These are phyloP conservation scores for Taphrorychus bicolor DNA, from an alignment of 2,888 invertebrate genomes.

Conservation along the genomic window DNA sequence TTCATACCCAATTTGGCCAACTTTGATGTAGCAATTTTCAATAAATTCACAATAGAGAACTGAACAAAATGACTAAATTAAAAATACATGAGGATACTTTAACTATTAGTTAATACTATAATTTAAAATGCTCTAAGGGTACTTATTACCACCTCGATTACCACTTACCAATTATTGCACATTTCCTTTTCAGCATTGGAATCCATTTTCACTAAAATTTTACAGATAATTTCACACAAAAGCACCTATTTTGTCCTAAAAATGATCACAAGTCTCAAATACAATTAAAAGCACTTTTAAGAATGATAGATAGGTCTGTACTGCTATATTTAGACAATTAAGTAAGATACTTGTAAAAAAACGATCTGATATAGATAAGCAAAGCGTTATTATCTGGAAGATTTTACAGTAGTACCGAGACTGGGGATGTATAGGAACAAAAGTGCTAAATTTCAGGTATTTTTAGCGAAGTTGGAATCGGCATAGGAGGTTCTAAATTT, in stretches of 20 bases:
- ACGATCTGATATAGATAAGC: too few species aligned
- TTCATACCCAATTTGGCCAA: too few species aligned
- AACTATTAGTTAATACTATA: too few species aligned
- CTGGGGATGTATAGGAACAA: slow-evolving; percentile 35
- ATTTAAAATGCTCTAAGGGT: not conserved
- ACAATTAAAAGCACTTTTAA: not conserved
- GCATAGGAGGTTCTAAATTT: slow-evolving; percentile 38
- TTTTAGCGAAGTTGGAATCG: slow-evolving; percentile 33
- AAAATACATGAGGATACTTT: too few species aligned
- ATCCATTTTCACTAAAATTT: slow-evolving; percentile 39
- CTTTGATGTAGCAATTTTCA: too few species aligned
- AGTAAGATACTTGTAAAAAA: too few species aligned
- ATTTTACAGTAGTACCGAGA: slow-evolving; percentile 19
- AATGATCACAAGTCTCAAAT: not conserved
- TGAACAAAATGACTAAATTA: too few species aligned
- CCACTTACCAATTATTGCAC: slow-evolving; percentile 54
- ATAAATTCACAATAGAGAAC: too few species aligned
- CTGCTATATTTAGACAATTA: too few species aligned
- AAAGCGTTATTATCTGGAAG: slow-evolving; percentile 7
- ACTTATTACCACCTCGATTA: not conserved
- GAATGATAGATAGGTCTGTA: not conserved
- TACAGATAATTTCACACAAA: not conserved
- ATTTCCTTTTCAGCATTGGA: slow-evolving; percentile 51
- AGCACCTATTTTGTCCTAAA: too few species aligned
- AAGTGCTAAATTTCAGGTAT: slow-evolving; percentile 38